phyloP scores from a whole-genome alignment of 2,888 invertebrate species.

The Trissonchulus latispiculum region DNA sequence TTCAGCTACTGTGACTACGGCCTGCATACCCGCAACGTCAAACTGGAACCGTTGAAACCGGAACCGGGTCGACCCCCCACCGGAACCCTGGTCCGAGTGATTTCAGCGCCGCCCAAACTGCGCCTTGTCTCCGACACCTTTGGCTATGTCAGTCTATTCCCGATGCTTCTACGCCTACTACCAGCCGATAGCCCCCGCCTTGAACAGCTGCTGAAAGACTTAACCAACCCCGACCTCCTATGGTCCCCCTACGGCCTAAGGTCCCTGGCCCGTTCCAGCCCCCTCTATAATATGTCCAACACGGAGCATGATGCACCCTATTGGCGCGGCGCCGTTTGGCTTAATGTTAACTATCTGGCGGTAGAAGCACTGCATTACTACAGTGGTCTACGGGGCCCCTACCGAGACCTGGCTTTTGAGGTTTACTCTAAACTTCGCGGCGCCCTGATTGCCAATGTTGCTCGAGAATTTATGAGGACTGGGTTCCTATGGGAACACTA shows the following conservation, averaged over 20 bases:
- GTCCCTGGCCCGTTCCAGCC: slow-evolving; percentile 73
- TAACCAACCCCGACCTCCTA: slow-evolving; percentile 49
- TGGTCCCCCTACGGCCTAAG: slow-evolving; percentile 76
- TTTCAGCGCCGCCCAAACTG: slow-evolving; percentile 61
- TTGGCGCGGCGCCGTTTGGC: slow-evolving; percentile 95
- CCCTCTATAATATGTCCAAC: slow-evolving; percentile 78
- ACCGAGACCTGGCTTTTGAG: slow-evolving; percentile 48
- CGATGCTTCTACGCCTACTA: slow-evolving; percentile 74
- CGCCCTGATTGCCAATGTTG: slow-evolving; percentile 72
- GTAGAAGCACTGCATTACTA: slow-evolving; percentile 72
- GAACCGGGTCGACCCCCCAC: slow-evolving; percentile 47
- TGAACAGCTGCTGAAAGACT: slow-evolving; percentile 35
- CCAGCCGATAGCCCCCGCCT: slow-evolving; percentile 70
- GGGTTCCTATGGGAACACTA: slow-evolving; percentile 98
- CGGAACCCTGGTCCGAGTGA: slow-evolving; percentile 51
- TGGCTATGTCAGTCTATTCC: slow-evolving; percentile 91
- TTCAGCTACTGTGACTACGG: slow-evolving; percentile 80
- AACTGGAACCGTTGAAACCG: slow-evolving; percentile 53
- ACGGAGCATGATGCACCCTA: slow-evolving; percentile 97
- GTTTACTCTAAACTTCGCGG: slow-evolving; percentile 57
- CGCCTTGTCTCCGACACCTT: slow-evolving; percentile 67
- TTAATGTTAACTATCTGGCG: slow-evolving; percentile 88
- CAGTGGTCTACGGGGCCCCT: slow-evolving; percentile 57
- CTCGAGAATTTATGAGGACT: slow-evolving; percentile 68
- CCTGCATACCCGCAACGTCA: slow-evolving; percentile 74